Evolutionary conservation across 2,888 invertebrate genomes (phyloP).

Genomic region (Tetragonisca angustula): DNA sequence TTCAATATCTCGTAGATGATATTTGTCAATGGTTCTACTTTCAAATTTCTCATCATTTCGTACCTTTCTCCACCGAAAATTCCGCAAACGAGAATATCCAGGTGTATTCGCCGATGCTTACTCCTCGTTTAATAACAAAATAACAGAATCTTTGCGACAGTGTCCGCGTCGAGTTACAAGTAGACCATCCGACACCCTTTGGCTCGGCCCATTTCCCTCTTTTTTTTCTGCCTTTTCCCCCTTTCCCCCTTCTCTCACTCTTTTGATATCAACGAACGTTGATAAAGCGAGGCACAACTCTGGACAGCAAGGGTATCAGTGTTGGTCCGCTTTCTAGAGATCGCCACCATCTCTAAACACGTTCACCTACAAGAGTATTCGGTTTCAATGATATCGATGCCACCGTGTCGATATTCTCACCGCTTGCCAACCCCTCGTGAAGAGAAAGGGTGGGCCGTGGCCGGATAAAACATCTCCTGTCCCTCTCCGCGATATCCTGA

Average conservation of each 20-base stretch:
- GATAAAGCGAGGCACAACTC: constrained; percentile 57
- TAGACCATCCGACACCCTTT: constrained; percentile 35
- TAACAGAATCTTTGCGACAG: constrained; percentile 28
- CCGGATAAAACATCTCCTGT: constrained; percentile 9
- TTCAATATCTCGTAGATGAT: not conserved
- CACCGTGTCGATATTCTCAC: constrained; percentile 61
- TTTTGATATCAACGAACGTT: constrained; percentile 37
- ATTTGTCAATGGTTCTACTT: not conserved
- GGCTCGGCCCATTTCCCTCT: constrained; percentile 2
- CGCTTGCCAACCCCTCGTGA: constrained; percentile 40
- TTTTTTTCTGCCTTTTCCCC: constrained; percentile 9
- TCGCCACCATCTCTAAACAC: constrained; percentile 49
- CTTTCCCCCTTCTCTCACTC: not conserved
- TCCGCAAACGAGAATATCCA: not conserved
- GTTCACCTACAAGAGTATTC: constrained; percentile 69
- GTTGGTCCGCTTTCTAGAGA: constrained; percentile 63
- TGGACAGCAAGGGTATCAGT: constrained; percentile 64
- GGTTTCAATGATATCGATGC: constrained; percentile 75
- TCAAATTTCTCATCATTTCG: too few relatives aligned
- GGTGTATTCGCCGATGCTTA: too few relatives aligned
- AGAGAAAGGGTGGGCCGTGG: constrained; percentile 25
- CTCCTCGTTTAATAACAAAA: not conserved
- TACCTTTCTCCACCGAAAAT: not conserved
- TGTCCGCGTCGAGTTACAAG: constrained; percentile 48
- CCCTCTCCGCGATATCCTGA: not conserved